A percentile compares a stretch with the other conserved stretches of the same genome.
Conservation (phyloP, 1,140 invertebrate species). For the Leptonema lineaticorne region DNA sequence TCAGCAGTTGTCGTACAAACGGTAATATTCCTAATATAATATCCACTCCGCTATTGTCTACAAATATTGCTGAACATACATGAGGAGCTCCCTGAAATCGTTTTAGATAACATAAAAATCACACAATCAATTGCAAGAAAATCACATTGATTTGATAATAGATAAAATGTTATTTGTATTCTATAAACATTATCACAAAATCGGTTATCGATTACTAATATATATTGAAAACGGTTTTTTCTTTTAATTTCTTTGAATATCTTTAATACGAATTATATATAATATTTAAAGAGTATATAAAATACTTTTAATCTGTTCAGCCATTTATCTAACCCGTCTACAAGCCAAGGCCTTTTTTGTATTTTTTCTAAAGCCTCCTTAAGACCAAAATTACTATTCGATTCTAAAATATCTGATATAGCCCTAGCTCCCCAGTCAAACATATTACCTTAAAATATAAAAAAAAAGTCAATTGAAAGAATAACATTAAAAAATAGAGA, state of each 20-base stretch:
- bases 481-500: too few relatives aligned
- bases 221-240: too few relatives aligned
- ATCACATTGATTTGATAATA: too few relatives aligned
- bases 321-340: conserved; percentile 87
- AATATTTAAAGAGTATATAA: not conserved
- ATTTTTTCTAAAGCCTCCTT: conserved; percentile 74
- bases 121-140: too few relatives aligned
- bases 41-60: conserved; percentile 95
- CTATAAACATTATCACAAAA: too few relatives aligned
- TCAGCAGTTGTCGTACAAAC: conserved; percentile 82
- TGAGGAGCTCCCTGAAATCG: conserved; percentile 60
- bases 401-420: conserved; percentile 80
- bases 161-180: too few relatives aligned
- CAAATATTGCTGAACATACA: conserved; percentile 88
- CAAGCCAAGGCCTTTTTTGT: conserved; percentile 84
- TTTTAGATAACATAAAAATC: too few relatives aligned
- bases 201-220: too few relatives aligned
- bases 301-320: conserved; percentile 64
- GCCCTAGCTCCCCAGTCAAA: conserved; percentile 97
- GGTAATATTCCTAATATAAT: conserved; percentile 90
- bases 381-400: conserved; percentile 72
- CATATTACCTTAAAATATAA: conserved; percentile 89
- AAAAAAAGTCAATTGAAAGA: too few relatives aligned
- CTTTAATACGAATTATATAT: not conserved
- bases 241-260: too few relatives aligned